phyloP scores from a whole-genome alignment of 2,888 invertebrate genomes.

The Cynaeus angustus region DNA sequence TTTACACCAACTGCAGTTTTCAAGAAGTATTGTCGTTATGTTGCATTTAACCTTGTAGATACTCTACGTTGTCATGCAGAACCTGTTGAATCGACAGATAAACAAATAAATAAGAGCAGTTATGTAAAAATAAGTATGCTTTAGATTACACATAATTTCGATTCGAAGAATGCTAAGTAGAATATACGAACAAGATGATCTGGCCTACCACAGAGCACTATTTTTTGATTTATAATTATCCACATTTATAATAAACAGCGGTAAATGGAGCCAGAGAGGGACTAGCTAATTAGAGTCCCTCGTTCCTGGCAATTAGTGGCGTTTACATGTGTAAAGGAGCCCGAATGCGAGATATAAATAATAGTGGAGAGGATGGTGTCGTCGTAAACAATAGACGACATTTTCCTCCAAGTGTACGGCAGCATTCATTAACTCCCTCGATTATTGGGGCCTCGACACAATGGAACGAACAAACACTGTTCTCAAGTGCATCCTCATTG shows the following conservation, averaged over 20 bases:
- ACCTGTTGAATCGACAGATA: background rate
- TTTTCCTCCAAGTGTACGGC: slow-evolving; percentile 54
- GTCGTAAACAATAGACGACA: slow-evolving; percentile 55
- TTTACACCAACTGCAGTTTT: slow-evolving; percentile 4
- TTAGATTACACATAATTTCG: background rate
- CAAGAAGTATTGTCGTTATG: slow-evolving; percentile 3
- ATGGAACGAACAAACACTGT: slow-evolving; percentile 52
- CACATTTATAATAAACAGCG: slow-evolving; percentile 36
- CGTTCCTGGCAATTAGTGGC: slow-evolving; percentile 52
- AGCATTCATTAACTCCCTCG: slow-evolving; percentile 56
- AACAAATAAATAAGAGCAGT: background rate
- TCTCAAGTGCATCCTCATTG: slow-evolving; percentile 54
- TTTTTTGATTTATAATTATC: slow-evolving; percentile 5
- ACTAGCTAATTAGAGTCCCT: slow-evolving; percentile 53
- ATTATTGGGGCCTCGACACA: slow-evolving; percentile 52
- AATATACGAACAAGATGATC: too few relatives aligned
- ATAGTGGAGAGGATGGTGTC: slow-evolving; percentile 52
- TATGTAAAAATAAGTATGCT: background rate
- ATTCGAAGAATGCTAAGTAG: background rate
- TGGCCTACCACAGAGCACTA: too few relatives aligned
- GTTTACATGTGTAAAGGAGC: slow-evolving; percentile 54
- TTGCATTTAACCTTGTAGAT: slow-evolving; percentile 8
- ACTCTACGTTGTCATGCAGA: background rate
- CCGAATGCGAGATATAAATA: slow-evolving; percentile 51
- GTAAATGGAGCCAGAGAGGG: slow-evolving; percentile 39